Conservation (phyloP, 2,888 invertebrate genomes). For the Drosophila prolongata region DNA sequence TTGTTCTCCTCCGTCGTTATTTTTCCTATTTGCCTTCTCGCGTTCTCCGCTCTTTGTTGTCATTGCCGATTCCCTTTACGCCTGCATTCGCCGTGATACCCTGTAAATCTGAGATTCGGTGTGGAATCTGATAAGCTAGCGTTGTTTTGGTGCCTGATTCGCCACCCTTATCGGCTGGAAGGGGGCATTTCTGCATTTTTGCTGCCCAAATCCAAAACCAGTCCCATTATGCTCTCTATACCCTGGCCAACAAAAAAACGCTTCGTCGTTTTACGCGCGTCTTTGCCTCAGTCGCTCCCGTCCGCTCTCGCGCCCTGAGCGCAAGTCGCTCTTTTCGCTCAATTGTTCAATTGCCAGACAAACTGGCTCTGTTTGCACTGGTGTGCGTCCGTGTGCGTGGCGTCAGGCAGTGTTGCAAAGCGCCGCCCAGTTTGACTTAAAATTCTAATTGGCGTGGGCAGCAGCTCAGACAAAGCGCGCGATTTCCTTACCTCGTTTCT, state of each 20-base stretch:
- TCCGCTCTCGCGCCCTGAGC: constrained; percentile 54
- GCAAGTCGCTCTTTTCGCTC: constrained; percentile 76
- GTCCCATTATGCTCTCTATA: constrained; percentile 35
- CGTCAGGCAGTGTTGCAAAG: constrained; percentile 41
- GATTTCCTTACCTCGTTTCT: constrained; percentile 29
- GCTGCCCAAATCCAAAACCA: constrained; percentile 13
- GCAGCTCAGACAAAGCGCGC: constrained; percentile 50
- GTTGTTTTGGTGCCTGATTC: constrained; percentile 1
- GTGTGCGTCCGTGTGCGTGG: constrained; percentile 35
- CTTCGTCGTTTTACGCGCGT: constrained; percentile 70
- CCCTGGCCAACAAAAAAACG: constrained; percentile 32
- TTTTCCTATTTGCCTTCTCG: constrained; percentile 74
- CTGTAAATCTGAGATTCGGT: constrained; percentile 2
- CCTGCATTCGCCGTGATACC: constrained; percentile 62
- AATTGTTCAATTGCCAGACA: constrained; percentile 53
- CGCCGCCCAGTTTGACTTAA: constrained; percentile 54
- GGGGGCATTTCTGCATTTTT: constrained; percentile 12
- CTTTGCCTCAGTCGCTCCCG: constrained; percentile 46
- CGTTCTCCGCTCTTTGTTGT: constrained; percentile 76
- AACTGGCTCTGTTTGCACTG: constrained; percentile 42
- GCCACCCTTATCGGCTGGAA: constrained; percentile 1
- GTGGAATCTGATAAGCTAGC: background rate
- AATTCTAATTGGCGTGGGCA: constrained; percentile 77
- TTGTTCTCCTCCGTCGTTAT: constrained; percentile 62
- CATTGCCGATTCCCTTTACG: constrained; percentile 71